Evolutionary conservation across 2,797 vertebrate genomes (phyloP).

Genomic region (Nothura maculosa): DNA sequence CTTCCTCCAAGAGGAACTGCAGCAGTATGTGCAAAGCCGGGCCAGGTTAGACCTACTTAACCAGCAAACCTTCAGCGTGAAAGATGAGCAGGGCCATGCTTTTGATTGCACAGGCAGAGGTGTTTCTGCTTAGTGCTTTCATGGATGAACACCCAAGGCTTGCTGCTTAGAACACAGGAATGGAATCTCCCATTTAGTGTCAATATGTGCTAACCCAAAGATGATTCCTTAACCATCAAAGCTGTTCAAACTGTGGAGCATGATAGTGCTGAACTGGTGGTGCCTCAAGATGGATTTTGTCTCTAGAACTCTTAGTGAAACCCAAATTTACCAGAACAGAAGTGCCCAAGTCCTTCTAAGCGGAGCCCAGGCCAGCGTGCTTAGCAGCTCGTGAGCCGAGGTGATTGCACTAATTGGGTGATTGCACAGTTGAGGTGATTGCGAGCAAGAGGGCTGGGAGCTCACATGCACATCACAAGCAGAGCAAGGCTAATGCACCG

Average conservation of each 20-base stretch:
- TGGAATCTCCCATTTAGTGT: background rate
- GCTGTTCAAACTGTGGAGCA: background rate
- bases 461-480: background rate
- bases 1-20: background rate
- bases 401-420: background rate
- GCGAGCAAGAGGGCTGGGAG: background rate
- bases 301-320: background rate
- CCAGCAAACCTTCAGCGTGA: background rate
- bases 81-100: background rate
- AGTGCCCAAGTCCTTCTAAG: background rate
- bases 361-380: background rate
- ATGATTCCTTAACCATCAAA: background rate
- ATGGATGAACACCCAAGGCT: background rate
- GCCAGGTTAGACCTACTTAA: background rate
- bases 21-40: background rate
- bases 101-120: background rate
- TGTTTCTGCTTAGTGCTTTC: background rate
- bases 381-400: conserved; percentile 1
- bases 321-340: background rate
- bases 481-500: background rate
- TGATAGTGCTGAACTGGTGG: background rate
- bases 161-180: background rate
- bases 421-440: too few relatives aligned
- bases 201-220: background rate
- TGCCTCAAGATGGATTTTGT: background rate